These are phyloP conservation scores for Cryptus viduatorius DNA, from an alignment of 2,888 invertebrate genomes.

Conservation along the genomic window DNA sequence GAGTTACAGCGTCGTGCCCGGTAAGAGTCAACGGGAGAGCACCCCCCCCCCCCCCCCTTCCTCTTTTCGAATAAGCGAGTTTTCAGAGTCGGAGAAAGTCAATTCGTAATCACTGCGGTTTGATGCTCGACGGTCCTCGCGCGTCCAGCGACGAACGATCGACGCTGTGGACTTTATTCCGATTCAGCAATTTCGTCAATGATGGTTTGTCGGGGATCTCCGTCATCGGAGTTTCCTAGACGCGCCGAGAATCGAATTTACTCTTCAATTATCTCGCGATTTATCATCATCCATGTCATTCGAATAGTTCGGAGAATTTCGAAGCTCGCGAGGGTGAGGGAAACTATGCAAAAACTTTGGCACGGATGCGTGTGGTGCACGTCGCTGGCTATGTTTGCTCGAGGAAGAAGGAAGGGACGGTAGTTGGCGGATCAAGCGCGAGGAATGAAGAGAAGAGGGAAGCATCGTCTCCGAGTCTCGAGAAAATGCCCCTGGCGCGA, in stretches of 20 bases:
- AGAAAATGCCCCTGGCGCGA: conserved; percentile 69
- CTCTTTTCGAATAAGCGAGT: conserved; percentile 19
- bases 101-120: conserved; percentile 59
- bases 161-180: conserved; percentile 50
- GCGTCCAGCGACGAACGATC: conserved; percentile 14
- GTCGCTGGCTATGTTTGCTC: background rate
- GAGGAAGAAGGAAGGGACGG: background rate
- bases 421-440: background rate
- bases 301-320: conserved; percentile 6
- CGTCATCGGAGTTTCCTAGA: conserved; percentile 38
- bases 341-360: conserved; percentile 24
- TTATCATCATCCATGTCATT: background rate
- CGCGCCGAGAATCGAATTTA: conserved; percentile 57
- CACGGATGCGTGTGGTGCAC: conserved; percentile 3
- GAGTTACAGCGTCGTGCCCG: background rate
- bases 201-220: conserved; percentile 46
- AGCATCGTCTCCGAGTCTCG: conserved; percentile 53
- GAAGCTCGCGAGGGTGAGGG: background rate
- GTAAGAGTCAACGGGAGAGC: background rate
- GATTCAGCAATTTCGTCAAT: conserved; percentile 60
- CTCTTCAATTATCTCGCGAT: background rate
- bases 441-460: conserved; percentile 28
- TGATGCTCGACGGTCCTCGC: background rate
- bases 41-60: background rate
- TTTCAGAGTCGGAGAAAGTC: conserved; percentile 63